These are phyloP conservation scores for Pentamera pediparva DNA, from an alignment of 53 echinoderm and acorn worm species.

Conservation along the genomic window DNA sequence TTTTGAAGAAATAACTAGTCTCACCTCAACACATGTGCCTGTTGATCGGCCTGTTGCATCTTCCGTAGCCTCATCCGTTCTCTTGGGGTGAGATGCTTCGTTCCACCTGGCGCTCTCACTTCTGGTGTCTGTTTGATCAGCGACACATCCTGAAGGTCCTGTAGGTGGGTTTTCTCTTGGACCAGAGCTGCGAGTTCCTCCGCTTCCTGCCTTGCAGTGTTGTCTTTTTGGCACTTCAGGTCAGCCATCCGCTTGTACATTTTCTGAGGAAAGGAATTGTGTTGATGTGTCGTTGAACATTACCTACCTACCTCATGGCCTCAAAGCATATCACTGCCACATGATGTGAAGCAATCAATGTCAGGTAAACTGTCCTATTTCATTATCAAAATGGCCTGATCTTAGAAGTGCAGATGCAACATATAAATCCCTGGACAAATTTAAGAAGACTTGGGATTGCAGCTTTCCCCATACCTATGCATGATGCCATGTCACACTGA, in stretches of 20 bases:
- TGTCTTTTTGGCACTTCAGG: constrained; percentile 60
- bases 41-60: constrained; percentile 79
- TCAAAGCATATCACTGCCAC: no score
- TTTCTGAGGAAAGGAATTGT: constrained; percentile 54
- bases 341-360: no score
- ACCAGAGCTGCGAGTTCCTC: constrained; percentile 72
- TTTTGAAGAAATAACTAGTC: no score
- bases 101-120: constrained; percentile 28
- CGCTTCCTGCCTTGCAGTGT: constrained; percentile 54
- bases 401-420: no score
- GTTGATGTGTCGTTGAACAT: no score
- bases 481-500: no score
- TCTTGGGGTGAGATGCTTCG: constrained; percentile 70
- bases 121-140: constrained; percentile 24
- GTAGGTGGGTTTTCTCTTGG: constrained; percentile 85
- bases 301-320: no score
- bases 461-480: no score
- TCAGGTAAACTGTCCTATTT: no score
- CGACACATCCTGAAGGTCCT: constrained; percentile 80
- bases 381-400: no score
- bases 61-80: constrained; percentile 78
- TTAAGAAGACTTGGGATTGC: no score
- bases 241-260: constrained; percentile 89
- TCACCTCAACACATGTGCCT: constrained; percentile 43
- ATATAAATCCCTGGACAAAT: no score